Base-by-base conservation (phyloP, 2,113 vertebrate species). In the Passer montanus region DNA sequence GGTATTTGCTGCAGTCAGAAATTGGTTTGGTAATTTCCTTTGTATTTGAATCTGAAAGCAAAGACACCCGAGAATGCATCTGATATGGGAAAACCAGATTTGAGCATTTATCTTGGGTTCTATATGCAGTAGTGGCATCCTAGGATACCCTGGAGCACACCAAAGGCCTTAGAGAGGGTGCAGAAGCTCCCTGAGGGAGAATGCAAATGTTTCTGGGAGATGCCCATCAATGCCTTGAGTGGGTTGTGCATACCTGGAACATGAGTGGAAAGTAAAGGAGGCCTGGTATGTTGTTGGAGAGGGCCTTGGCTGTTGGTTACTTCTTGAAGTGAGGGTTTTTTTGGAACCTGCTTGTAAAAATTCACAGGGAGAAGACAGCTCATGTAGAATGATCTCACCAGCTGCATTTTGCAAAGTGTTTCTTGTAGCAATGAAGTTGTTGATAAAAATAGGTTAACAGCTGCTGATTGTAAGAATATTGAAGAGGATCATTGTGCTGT, bases 391-490 rank as follows among this genome's bases (percentile, higher is more conserved):
- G 72, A 90, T 90, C 47, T 92, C 88, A 93, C 52, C 83, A 95
- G 64, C 93, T 93, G 92, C 46, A 60, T 93, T 90, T 90, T 86
- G 68, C 53, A 44, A 15, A 95, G 60, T 68, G 44, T 75, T 93
- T 87, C 49, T 80, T 90, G 35, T 60, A 87, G 86, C 93, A 84
- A 82, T 68, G 44, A 81, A 72, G 49, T 70, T 95, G 68, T 90
- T 96, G 90, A 95, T 93, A 96, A 97, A 97, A 95, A 95, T 96
- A 97, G 90, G 50, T 86, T 84, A 97, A 93, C 90, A 96, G 94
- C 93, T 96, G 93, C 90, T 94, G 76, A 95, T 94, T 20, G 20
- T 88, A 80, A 90, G 90, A 96, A 84, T 63, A 74, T 33, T 64
- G 79, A 92, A 90, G 79, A 95, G 85, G 49, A 94, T 88, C 73